Evolutionary conservation across 2,113 vertebrate genomes (phyloP), one percentile per base, ranked within the genome.

Genomic region (Takifugu bimaculatus): DNA sequence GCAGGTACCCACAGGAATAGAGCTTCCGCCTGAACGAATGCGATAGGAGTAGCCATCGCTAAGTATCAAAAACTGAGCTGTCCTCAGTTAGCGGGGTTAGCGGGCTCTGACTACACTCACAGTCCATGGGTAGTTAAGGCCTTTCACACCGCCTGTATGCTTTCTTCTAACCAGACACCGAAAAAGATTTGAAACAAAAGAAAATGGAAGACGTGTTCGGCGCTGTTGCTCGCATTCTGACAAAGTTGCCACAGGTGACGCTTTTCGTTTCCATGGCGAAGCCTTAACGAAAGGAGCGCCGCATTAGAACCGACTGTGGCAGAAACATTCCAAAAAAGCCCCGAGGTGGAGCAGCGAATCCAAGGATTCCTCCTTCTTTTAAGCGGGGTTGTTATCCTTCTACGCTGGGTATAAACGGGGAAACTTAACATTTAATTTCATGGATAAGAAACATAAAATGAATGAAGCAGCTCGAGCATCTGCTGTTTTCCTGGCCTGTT

Each of bases 401-500:
- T 39, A 10, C 35, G 35, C 35, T 4, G 35, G 5, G 11, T 39
- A 39, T 39, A 39, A 39, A 39, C 7, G 35, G 11, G 45, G 27
- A 1, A 51, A 39, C 10, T 55, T 47, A 28, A 44, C 10, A 60
- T 71, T 39, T 61, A 9, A 67, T 76, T 64, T 44, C 39, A 55
- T 60, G 26, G 42, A 13, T 26, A 49, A 14, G 74, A 49, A 25
- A 48, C 14, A 72, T 35, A 57, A 1, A 28, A 82, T 59, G 74
- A 68, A 68, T 72, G 78, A 63, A 63, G 10, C 55, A 63, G 48
- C 44, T 61, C 77, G 84, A 65, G 57, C 28, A 60, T 67, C 57
- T 75, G 51, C 29, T 11, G 69, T 49, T 66, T 70, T 82, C 29
- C 20, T 64, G 56, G 61, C 74, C 68, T 85, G 72, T 85, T 82